A percentile compares a stretch with the other conserved stretches of the same genome.
Evolutionary conservation across 2,113 vertebrate species (phyloP).

Genomic region (Thymallus thymallus): DNA sequence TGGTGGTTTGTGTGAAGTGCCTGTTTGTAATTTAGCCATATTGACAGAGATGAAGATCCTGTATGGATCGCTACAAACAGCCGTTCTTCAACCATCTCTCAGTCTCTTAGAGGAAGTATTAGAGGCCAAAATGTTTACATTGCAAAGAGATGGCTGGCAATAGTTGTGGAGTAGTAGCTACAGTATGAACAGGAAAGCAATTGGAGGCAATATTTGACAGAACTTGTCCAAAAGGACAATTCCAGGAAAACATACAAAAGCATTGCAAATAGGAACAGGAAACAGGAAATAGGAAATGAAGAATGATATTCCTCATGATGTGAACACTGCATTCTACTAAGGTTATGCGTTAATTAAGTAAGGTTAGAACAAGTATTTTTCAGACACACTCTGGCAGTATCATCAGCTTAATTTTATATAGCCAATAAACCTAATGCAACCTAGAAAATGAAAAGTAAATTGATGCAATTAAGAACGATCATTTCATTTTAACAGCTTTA

Average conservation of each 20-base stretch:
- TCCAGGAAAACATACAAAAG: not conserved
- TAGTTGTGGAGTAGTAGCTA: not conserved
- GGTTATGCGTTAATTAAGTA: too few species aligned
- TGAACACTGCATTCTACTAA: too few species aligned
- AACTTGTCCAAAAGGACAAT: not conserved
- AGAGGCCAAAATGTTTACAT: constrained; percentile 37
- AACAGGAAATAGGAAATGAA: too few species aligned
- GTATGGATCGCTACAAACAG: constrained; percentile 32
- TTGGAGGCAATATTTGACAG: not conserved
- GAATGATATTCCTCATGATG: too few species aligned
- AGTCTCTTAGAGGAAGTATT: constrained; percentile 22
- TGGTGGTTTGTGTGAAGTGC: constrained; percentile 67
- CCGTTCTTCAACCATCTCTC: constrained; percentile 47
- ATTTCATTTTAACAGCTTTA: not conserved
- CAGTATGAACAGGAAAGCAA: not conserved
- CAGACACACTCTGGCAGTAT: too few species aligned
- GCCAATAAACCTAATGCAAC: not conserved
- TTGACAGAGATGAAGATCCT: constrained; percentile 43
- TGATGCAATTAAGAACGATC: constrained; percentile 16
- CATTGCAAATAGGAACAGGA: not conserved
- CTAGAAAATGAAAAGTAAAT: constrained; percentile 1
- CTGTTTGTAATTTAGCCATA: constrained; percentile 41
- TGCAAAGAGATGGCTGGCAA: not conserved
- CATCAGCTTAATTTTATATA: not conserved
- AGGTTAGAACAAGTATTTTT: too few species aligned